Evolutionary conservation across 2,888 invertebrate species (phyloP).

Genomic region (Eupithecia tripunctaria): DNA sequence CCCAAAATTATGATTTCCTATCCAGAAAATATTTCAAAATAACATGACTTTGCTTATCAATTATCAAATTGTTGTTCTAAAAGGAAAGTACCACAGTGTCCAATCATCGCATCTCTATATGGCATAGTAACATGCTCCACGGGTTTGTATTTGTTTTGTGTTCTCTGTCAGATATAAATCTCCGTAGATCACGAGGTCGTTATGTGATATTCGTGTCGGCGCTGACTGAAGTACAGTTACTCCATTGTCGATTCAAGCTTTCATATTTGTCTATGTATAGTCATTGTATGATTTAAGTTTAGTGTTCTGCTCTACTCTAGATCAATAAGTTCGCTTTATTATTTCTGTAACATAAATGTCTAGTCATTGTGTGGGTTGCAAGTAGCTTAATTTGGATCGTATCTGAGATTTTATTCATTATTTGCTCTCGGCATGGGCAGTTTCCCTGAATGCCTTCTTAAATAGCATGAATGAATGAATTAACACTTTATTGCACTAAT

Average conservation of each 20-base stretch:
- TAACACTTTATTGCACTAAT: too few relatives aligned
- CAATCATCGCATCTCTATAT: slow-evolving; percentile 24
- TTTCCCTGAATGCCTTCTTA: neutral
- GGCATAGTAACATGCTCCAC: slow-evolving; percentile 23
- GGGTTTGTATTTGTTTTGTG: slow-evolving; percentile 51
- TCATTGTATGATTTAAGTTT: slow-evolving; percentile 67
- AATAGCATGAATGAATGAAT: too few relatives aligned
- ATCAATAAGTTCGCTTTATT: slow-evolving; percentile 48
- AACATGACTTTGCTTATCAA: neutral
- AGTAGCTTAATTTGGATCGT: slow-evolving; percentile 18
- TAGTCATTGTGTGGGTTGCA: slow-evolving; percentile 22
- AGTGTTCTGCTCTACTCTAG: slow-evolving; percentile 46
- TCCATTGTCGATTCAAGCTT: slow-evolving; percentile 81
- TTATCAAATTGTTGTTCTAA: slow-evolving; percentile 12
- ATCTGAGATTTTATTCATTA: neutral
- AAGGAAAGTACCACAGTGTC: slow-evolving; percentile 15
- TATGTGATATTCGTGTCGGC: slow-evolving; percentile 83
- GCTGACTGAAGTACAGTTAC: slow-evolving; percentile 77
- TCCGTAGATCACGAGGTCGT: slow-evolving; percentile 80
- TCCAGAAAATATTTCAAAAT: neutral
- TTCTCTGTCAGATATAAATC: slow-evolving; percentile 79
- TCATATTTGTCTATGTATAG: slow-evolving; percentile 75
- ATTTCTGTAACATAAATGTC: slow-evolving; percentile 11
- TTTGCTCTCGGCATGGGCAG: neutral
- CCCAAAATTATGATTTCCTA: neutral